A percentile compares a stretch with the other conserved stretches of the same genome.
phyloP scores from a whole-genome alignment of 2,888 invertebrate species.

The Ecliptopera silaceata region DNA sequence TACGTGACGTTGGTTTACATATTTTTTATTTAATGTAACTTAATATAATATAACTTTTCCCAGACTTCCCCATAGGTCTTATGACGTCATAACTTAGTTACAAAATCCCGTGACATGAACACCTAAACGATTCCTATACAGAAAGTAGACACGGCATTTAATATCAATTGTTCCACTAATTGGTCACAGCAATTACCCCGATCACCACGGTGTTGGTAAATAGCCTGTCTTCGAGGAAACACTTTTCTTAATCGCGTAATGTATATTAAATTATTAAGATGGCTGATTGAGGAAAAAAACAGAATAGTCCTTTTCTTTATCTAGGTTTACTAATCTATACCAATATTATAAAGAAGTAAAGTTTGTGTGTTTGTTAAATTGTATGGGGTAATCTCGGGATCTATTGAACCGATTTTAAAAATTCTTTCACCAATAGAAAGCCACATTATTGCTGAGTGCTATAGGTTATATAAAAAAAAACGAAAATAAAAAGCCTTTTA shows the following conservation, averaged over 20 bases:
- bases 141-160: constrained; percentile 15
- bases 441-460: too few relatives aligned
- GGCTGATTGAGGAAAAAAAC: constrained; percentile 2
- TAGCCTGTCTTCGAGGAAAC: constrained; percentile 13
- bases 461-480: too few relatives aligned
- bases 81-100: not conserved
- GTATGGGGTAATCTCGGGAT: too few relatives aligned
- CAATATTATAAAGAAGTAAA: too few relatives aligned
- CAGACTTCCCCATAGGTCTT: not conserved
- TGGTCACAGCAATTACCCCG: constrained; percentile 19
- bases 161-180: constrained; percentile 22
- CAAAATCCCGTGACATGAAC: constrained; percentile 4
- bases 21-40: too few relatives aligned
- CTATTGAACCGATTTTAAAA: too few relatives aligned
- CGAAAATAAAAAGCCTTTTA: too few relatives aligned
- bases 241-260: constrained; percentile 5
- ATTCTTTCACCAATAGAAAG: too few relatives aligned
- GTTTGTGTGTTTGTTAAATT: too few relatives aligned
- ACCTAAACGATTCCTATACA: not conserved
- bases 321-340: too few relatives aligned
- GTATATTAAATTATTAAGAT: constrained; percentile 5
- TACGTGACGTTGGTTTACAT: too few relatives aligned
- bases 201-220: constrained; percentile 21
- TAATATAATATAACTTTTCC: not conserved
- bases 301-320: too few relatives aligned